Evolutionary conservation across 2,888 invertebrate genomes (phyloP), one percentile per base, ranked within the genome.

Genomic region (Yponomeuta malinellus): DNA sequence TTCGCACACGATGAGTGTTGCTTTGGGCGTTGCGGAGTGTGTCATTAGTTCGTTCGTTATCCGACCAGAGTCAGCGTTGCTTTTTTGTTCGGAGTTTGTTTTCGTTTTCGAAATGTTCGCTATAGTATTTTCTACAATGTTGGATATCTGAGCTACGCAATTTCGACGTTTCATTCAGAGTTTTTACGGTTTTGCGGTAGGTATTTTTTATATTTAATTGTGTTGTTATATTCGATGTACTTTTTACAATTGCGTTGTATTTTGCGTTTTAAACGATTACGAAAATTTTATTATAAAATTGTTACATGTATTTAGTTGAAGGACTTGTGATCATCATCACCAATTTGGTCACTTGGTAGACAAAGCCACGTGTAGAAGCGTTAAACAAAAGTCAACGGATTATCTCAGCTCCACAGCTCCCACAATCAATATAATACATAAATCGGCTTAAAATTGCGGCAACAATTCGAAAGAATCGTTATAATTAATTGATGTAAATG

Each of bases 371-470:
- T 52, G 52, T 2, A 12, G 12, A 52, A 52, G 4, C 52, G 43
- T 8, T 2, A 12, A 59, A 59, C 52, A 59, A 59, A 59, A 3
- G 12, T 59, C 52, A 3, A 59, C 52, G 15, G 15, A 59, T 59
- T 1, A 59, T 59, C 52, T 59, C 52, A 59, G 5, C 52, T 15
- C 43, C 8, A 43, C 43, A 59, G 15, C 52, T 59, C 52, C 52
- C 52, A 59, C 15, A 59, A 59, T 59, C 52, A 59, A 59, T 59
- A 59, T 59, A 59, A 59, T 59, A 15, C 52, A 59, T 59, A 59
- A 59, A 59, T 59, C 52, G 52, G 52, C 52, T 59, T 59, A 59
- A 59, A 59, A 59, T 59, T 59, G 52, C 52, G 52, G 52, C 52
- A 59, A 59, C 52, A 59, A 59, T 59, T 59, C 52, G 15, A 59